Percentiles rank a stretch among this genome's conserved stretches.
Evolutionary conservation across 2,113 vertebrate species (phyloP).

Genomic region (Colistium nudipinnis): DNA sequence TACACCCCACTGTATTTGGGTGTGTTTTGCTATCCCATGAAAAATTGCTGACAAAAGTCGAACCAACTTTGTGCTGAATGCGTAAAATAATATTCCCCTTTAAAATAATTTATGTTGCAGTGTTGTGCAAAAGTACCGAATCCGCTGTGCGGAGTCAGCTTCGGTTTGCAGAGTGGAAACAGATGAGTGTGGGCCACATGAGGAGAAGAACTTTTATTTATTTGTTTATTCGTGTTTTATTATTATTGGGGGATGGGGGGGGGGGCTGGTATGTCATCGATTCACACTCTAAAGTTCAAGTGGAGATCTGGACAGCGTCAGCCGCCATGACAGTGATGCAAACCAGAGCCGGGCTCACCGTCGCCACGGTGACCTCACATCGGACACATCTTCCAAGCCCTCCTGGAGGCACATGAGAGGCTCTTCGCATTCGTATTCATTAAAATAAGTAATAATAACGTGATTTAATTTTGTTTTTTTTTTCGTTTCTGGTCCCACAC

Average conservation of each 20-base stretch:
- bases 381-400: slow-evolving; percentile 26
- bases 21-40: no score
- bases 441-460: neutral
- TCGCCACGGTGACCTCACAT: slow-evolving; percentile 52
- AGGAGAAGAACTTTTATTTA: neutral
- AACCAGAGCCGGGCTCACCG: slow-evolving; percentile 41
- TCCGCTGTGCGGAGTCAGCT: no score
- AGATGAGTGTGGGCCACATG: slow-evolving; percentile 3
- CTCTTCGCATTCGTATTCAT: neutral
- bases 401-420: neutral
- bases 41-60: no score
- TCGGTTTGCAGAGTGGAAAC: neutral
- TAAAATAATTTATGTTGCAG: neutral
- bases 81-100: neutral
- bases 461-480: slow-evolving; percentile 24
- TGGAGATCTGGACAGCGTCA: slow-evolving; percentile 47
- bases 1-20: no score
- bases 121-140: neutral
- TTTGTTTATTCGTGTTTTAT: no score
- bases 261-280: neutral
- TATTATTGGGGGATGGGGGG: neutral
- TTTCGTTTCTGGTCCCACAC: neutral
- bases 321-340: slow-evolving; percentile 31
- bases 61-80: neutral
- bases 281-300: slow-evolving; percentile 30